Conservation (phyloP, 2,797 vertebrate genomes). For the Pseudopleuronectes americanus region DNA sequence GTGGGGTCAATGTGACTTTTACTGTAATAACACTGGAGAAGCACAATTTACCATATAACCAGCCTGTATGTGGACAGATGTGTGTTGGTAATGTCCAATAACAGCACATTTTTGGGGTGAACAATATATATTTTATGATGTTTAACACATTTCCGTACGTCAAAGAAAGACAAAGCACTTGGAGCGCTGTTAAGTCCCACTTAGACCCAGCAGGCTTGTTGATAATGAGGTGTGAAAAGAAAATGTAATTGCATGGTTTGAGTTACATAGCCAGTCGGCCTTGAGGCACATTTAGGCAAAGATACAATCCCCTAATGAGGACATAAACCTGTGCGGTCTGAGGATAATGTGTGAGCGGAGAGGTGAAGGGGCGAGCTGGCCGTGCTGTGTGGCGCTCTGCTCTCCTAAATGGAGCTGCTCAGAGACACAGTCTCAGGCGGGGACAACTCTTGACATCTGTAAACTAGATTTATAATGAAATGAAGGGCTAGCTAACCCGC, state of each 20-base stretch:
- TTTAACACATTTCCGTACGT: not conserved
- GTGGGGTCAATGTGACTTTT: no score
- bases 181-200: constrained; percentile 43
- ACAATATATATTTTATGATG: no score
- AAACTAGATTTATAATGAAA: constrained; percentile 58
- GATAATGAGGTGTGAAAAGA: constrained; percentile 61
- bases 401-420: constrained; percentile 14
- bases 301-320: constrained; percentile 52
- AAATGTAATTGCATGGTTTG: constrained; percentile 41
- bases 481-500: constrained; percentile 47
- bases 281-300: constrained; percentile 43
- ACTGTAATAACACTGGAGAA: no score
- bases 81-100: no score
- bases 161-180: constrained; percentile 4
- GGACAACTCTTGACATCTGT: constrained; percentile 51
- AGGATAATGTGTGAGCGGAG: constrained; percentile 9
- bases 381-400: constrained; percentile 3
- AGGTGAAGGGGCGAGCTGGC: not conserved
- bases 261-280: constrained; percentile 50
- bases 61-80: no score
- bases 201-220: constrained; percentile 47
- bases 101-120: no score
- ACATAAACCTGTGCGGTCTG: constrained; percentile 41
- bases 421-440: constrained; percentile 36
- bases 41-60: no score